Base-by-base conservation (phyloP, 2,888 invertebrate species). In the Mechanitis messenoides region DNA sequence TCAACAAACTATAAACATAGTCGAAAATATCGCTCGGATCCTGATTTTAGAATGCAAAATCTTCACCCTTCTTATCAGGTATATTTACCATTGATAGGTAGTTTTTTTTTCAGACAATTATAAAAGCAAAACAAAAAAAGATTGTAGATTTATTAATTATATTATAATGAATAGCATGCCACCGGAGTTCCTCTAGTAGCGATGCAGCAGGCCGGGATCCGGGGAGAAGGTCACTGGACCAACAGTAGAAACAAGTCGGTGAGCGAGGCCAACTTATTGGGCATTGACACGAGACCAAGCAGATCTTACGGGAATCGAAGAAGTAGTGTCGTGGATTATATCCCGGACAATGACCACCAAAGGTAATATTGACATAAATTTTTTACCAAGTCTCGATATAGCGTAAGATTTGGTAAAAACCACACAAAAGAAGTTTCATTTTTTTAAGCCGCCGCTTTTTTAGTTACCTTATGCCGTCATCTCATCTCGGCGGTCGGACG, bases 231-330 rank as follows among this genome's bases (percentile, higher is more conserved):
- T 9, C 89, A 90, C 55, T 90, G 90, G 89, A 83, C 85, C 7
- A 81, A 75, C 69, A 71, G 83, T 0, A 73, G 88, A 4, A 84
- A 92, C 78, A 94, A 94, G 74, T 96, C 96, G 65, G 93, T 94
- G 70, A 96, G 96, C 72, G 97, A 97, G 80, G 97, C 97, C 9
- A 97, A 97, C 87, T 87, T 97, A 33, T 85, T 97, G 53, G 92
- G 93, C 2, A 89, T 92, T 2, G 93, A 93, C 53, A 81, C 86
- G 0, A 73, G 86, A 45, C 91, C 91, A 35, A 85, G 75, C 1
- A 85, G 91, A 31, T 69, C 83, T 5, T 83, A 87, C 12, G 83
- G 89, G 60, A 88, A 91, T 46, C 84, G 92, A 68, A 78, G 93
- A 66, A 92, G 87, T 74, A 92, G 92, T 72, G 92, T 92, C 3